Conservation (phyloP, 2,797 vertebrate species). For the Brachyalestes nurse region DNA sequence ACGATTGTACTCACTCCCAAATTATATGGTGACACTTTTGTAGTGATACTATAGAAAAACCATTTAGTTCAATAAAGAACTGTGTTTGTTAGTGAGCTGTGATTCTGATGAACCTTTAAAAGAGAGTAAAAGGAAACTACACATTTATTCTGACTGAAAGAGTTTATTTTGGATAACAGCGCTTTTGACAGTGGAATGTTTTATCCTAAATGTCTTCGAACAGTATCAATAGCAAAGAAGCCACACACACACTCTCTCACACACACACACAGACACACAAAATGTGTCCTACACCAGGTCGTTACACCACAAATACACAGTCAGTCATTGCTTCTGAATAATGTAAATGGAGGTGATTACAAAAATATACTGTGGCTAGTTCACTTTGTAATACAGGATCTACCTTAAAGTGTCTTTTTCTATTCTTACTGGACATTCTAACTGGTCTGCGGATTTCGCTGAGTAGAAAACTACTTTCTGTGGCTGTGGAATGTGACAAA, state of each 20-base stretch:
- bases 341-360: slow-evolving; percentile 2
- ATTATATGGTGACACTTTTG: too few relatives aligned
- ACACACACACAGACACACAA: background rate
- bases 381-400: slow-evolving; percentile 14
- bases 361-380: slow-evolving; percentile 42
- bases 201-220: background rate
- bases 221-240: background rate
- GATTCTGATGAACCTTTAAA: too few relatives aligned
- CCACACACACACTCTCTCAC: background rate
- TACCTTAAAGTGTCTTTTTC: background rate
- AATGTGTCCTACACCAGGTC: background rate
- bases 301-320: background rate
- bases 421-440: background rate
- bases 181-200: background rate
- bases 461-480: background rate
- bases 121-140: background rate
- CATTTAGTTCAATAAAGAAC: too few relatives aligned
- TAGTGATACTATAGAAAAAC: too few relatives aligned
- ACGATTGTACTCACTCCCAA: too few relatives aligned
- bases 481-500: slow-evolving; percentile 6
- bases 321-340: background rate
- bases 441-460: background rate
- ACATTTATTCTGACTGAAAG: background rate
- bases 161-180: background rate
- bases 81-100: too few relatives aligned